These are phyloP conservation scores for Neoarius graeffei DNA, from an alignment of 2,113 vertebrate genomes.

Conservation along the genomic window DNA sequence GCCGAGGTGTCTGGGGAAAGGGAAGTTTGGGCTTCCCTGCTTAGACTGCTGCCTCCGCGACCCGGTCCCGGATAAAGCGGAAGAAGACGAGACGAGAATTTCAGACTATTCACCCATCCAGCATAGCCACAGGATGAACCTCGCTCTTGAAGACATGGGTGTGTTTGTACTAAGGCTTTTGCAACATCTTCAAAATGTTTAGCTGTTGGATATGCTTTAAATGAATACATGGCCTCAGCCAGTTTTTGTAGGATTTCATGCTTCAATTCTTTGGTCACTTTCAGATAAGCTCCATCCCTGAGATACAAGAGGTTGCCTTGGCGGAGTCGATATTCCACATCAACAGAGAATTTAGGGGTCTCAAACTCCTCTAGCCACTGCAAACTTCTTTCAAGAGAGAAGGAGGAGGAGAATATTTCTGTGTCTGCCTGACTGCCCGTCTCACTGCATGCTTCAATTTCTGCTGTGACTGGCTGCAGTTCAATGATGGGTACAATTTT, in stretches of 20 bases:
- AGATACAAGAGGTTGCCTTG: slow-evolving; percentile 51
- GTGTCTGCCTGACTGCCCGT: slow-evolving; percentile 50
- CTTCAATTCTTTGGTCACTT: slow-evolving; percentile 50
- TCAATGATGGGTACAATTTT: slow-evolving; percentile 54
- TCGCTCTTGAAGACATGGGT: slow-evolving; percentile 44
- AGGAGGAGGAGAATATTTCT: slow-evolving; percentile 33
- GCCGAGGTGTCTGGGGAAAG: no score
- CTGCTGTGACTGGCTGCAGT: neutral
- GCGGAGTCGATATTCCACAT: slow-evolving; percentile 42
- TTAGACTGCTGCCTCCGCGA: no score
- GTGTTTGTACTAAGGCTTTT: slow-evolving; percentile 37
- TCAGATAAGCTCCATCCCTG: slow-evolving; percentile 39
- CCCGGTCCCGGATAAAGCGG: no score
- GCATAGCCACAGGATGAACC: slow-evolving; percentile 23
- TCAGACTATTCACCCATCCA: slow-evolving; percentile 36
- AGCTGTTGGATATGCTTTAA: slow-evolving; percentile 47
- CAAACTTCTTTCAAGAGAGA: slow-evolving; percentile 14
- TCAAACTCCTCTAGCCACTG: slow-evolving; percentile 50
- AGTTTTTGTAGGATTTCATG: slow-evolving; percentile 53
- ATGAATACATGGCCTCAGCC: slow-evolving; percentile 41
- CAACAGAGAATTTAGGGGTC: slow-evolving; percentile 46
- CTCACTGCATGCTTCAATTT: slow-evolving; percentile 1
- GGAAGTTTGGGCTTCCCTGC: no score
- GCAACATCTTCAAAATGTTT: slow-evolving; percentile 35
- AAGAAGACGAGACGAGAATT: no score